Base-by-base conservation (phyloP, 2,797 vertebrate genomes). In the Neosilurus mollespiculum region DNA sequence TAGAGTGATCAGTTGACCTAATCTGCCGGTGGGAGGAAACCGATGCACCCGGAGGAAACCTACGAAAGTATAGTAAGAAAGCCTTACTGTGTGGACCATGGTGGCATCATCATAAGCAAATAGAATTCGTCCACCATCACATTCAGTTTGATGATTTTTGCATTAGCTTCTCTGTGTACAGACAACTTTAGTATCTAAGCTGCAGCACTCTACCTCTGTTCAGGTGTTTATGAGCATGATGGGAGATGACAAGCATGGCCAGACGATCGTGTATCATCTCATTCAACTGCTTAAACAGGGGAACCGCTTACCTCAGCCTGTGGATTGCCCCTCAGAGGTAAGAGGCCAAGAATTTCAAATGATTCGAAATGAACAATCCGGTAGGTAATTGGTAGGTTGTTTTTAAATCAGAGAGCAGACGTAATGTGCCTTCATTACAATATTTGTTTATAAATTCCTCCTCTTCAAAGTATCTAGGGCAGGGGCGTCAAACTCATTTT, bases 211-310 rank as follows among this genome's bases (percentile, higher is more conserved):
- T 71, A n/a, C 62, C 3, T 75, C 9, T 79, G 9, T 64, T 83
- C 86, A 99, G 98, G 95, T 98, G 87, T 99, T 99, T 88, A 97
- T 99, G 97, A 95, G 96, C 64, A 96, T 97, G 94, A 99, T 99
- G 93, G 98, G 98, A 56, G 96, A 95, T 81, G 98, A 99, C 90
- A 99, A 98, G 89, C 98, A 99, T 91, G 97, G 97, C 64, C 98
- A 99, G 93, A 99, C 98, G 95, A 99, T 99, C 75, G 98, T 99
- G 11, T 98, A 98, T 92, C 97, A 99, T 89, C 94, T 99, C 89
- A 97, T 97, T 84, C 96, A 98, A 86, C 95, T 99, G 88, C 89
- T 95, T 84, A 98, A 96, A 89, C 94, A 93, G 61, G 96, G 96
- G 49, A 96, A 95, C 79, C 93, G 97, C 88, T 89, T 99, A 11